Evolutionary conservation across 2,797 vertebrate species (phyloP).

Genomic region (Rhynchonycteris naso): DNA sequence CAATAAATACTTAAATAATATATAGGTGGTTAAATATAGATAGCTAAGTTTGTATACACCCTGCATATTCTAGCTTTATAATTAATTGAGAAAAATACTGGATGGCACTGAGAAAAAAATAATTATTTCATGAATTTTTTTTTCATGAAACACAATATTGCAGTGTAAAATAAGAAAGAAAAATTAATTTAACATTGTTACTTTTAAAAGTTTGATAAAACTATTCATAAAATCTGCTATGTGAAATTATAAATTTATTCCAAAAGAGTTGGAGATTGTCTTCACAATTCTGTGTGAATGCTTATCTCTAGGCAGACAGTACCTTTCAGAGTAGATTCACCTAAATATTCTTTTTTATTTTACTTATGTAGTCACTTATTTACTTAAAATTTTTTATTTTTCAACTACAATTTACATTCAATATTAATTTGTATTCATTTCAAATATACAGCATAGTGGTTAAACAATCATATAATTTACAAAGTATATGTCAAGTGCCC

Average conservation of each 20-base stretch:
- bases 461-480: background rate
- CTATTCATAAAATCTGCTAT: background rate
- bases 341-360: background rate
- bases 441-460: background rate
- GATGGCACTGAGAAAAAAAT: background rate
- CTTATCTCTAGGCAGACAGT: background rate
- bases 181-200: background rate
- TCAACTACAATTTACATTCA: background rate
- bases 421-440: background rate
- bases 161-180: background rate
- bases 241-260: conserved; percentile 6
- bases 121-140: background rate
- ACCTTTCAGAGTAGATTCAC: background rate
- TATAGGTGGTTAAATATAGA: conserved; percentile 26
- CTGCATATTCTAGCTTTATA: background rate
- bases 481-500: background rate
- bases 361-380: background rate
- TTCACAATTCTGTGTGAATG: background rate
- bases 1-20: conserved; percentile 45
- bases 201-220: background rate
- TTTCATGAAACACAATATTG: background rate
- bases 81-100: conserved; percentile 21
- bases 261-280: background rate
- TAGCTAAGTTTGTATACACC: background rate
- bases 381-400: background rate